Base-by-base conservation (phyloP, 2,113 vertebrate species). In the Diphyllodes magnificus region DNA sequence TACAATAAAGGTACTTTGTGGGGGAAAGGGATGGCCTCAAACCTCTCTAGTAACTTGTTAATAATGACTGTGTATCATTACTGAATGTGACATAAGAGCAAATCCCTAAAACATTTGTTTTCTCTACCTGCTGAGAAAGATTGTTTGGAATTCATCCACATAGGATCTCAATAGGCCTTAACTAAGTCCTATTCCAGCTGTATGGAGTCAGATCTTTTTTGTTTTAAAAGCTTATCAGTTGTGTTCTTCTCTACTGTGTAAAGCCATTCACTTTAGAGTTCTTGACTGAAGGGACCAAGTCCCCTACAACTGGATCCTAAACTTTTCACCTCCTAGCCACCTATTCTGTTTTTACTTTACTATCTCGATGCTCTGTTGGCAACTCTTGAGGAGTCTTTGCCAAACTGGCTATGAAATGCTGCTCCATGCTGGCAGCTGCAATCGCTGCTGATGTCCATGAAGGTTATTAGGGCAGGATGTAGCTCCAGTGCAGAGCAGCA, bases 391-490 rank as follows among this genome's bases (percentile, higher is more conserved):
- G 4, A 39, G 3, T 21, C 14, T 83, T 53, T 69, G n/a, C 25
- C 42, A 65, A 61, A 63, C 37, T 37, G 39, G 7, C 37, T 64
- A 9, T 24, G 24, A 45, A 56, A 37, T 1, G 1, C 15, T n/a
- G 24, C 9, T 53, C 22, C 12, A 27, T 72, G 30, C 37, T 76
- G 66, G 37, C 1, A 4, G 47, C 23, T 6, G 11, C 39, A 19
- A 9, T 16, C 30, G 17, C 9, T 45, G 10, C 49, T 86, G 44
- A 3, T 80, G 27, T 17, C 31, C 57, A 25, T 7, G 12, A 39
- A 39, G 6, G 4, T 28, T 37, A 6, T 39, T 45, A 59, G 12
- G 1, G 2, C 1, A 1, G 9, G 22, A 11, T 50, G 31, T 11
- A 81, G 27, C 25, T 47, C 9, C 51, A 68, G 20, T 7, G 3